A percentile compares a stretch with the other conserved stretches of the same genome.
phyloP scores from a whole-genome alignment of 2,797 vertebrate species.

The Psittacula derbiana region DNA sequence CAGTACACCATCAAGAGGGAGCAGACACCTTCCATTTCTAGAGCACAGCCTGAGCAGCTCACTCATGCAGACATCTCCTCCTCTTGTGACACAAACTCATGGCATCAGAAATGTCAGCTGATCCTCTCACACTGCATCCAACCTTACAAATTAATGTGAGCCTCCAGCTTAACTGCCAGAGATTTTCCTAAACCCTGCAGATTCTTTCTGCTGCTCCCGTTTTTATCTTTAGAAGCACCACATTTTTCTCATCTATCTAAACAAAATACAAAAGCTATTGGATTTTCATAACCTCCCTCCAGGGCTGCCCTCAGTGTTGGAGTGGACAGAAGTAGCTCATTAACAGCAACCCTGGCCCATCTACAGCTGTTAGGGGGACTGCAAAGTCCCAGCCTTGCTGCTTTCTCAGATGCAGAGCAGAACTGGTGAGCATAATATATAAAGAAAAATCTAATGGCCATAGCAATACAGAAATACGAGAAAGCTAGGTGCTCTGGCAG shows the following conservation, averaged over 20 bases:
- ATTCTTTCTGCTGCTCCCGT: not conserved
- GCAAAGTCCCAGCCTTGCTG: not conserved
- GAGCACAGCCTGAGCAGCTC: not conserved
- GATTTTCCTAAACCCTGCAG: not conserved
- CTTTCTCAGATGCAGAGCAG: not conserved
- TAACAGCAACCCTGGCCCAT: not conserved
- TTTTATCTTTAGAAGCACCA: not conserved
- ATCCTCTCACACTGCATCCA: not conserved
- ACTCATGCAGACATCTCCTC: fast-evolving
- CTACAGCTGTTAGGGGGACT: not conserved
- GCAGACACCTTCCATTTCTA: not conserved
- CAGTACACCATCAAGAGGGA: not conserved
- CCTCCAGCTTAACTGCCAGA: not conserved
- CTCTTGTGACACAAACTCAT: not conserved
- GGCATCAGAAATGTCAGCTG: not conserved
- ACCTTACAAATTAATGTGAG: not conserved
- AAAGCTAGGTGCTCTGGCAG: not conserved
- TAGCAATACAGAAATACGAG: not conserved
- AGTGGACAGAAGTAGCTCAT: not conserved
- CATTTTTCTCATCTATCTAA: not conserved
- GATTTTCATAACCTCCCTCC: not conserved
- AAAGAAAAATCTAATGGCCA: not conserved
- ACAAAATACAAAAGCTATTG: not conserved
- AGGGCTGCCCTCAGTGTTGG: not conserved
- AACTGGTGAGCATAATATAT: not conserved